phyloP scores from a whole-genome alignment of 2,797 vertebrate genomes.

The Mus minutoides region DNA sequence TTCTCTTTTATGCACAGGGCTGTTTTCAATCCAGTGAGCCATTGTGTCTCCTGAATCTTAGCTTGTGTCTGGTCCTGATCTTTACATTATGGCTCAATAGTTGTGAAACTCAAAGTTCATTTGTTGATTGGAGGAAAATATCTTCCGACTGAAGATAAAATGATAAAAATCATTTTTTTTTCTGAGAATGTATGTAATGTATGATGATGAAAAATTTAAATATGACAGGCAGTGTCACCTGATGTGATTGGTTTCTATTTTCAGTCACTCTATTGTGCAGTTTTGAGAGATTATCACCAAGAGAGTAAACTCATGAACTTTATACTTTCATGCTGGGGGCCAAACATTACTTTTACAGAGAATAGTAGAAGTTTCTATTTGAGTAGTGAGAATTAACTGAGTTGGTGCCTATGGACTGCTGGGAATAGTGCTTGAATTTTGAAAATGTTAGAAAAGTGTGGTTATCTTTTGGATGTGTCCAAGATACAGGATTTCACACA shows the following conservation, averaged over 20 bases:
- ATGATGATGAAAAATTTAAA: not conserved
- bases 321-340: not conserved
- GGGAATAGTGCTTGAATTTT: not conserved
- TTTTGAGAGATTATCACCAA: not conserved
- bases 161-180: not conserved
- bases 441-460: not conserved
- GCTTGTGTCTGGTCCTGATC: not conserved
- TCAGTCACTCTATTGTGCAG: not conserved
- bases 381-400: not conserved
- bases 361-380: not conserved
- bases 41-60: not conserved
- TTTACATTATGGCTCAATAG: not conserved
- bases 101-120: not conserved
- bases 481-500: not conserved
- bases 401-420: too few species aligned
- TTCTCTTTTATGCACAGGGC: not conserved
- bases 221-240: not conserved
- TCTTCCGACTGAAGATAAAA: not conserved
- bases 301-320: not conserved
- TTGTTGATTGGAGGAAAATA: not conserved
- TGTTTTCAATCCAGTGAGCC: not conserved
- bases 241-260: not conserved
- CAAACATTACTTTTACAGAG: not conserved
- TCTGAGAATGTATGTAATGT: not conserved
- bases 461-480: not conserved